A percentile compares a stretch with the other conserved stretches of the same genome.
These are phyloP conservation scores for Volucella inanis DNA, from an alignment of 2,888 invertebrate species.

Conservation along the genomic window DNA sequence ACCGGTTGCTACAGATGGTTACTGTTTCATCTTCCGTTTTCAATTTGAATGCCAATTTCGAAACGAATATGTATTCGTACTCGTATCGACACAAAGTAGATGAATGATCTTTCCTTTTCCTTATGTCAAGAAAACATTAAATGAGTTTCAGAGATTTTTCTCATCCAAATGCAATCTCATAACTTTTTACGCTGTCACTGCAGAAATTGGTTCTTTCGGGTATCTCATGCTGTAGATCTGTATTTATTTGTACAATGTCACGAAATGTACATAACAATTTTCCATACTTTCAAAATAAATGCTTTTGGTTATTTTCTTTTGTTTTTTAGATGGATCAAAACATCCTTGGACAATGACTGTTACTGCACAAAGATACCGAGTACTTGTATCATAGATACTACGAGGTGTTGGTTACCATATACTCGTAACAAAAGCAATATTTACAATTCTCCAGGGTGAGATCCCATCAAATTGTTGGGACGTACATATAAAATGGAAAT, in stretches of 20 bases:
- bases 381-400: slow-evolving; percentile 11
- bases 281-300: slow-evolving; percentile 68
- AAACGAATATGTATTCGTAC: not conserved
- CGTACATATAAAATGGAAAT: slow-evolving; percentile 69
- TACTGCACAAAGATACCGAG: slow-evolving; percentile 3
- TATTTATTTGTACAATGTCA: slow-evolving; percentile 32
- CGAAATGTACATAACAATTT: slow-evolving; percentile 70
- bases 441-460: slow-evolving; percentile 67
- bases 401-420: slow-evolving; percentile 10
- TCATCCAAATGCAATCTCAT: slow-evolving; percentile 43
- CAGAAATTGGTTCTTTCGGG: slow-evolving; percentile 50
- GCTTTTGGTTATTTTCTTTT: slow-evolving; percentile 33
- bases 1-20: slow-evolving; percentile 27
- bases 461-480: slow-evolving; percentile 68
- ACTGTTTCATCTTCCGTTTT: slow-evolving; percentile 37
- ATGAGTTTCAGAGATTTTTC: slow-evolving; percentile 38
- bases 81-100: slow-evolving; percentile 40
- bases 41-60: slow-evolving; percentile 56
- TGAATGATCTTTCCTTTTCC: slow-evolving; percentile 20
- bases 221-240: slow-evolving; percentile 33
- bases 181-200: slow-evolving; percentile 55
- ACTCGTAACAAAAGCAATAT: slow-evolving; percentile 53
- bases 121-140: slow-evolving; percentile 21
- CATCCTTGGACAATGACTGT: slow-evolving; percentile 37
- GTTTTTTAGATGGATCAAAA: slow-evolving; percentile 10